Percentiles rank a stretch among this genome's conserved stretches.
Evolutionary conservation across 2,797 vertebrate species (phyloP).

Genomic region (Tenualosa thibaudeaui): DNA sequence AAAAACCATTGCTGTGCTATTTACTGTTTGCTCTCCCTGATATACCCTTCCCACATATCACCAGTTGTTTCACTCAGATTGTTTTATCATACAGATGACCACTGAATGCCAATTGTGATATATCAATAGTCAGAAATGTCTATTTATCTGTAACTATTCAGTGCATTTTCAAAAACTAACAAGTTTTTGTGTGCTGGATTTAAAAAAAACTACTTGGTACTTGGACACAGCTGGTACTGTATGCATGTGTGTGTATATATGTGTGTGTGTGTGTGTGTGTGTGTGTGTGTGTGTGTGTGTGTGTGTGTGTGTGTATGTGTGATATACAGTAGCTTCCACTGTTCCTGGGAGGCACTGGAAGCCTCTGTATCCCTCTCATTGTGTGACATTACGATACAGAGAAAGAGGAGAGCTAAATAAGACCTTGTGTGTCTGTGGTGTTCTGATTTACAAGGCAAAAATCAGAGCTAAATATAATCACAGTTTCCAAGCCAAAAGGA

Average conservation of each 20-base stretch:
- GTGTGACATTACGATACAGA: not conserved
- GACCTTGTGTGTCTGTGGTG: not conserved
- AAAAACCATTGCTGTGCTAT: not conserved
- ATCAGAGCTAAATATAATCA: constrained; percentile 72
- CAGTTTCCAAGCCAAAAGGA: constrained; percentile 76
- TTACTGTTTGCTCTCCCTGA: not conserved
- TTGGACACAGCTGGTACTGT: not conserved
- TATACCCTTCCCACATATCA: not conserved
- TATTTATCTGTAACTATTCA: not conserved
- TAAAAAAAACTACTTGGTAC: not conserved
- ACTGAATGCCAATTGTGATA: not conserved
- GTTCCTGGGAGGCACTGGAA: not conserved
- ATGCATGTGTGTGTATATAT: not conserved
- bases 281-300: constrained; percentile 1
- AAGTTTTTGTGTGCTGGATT: not conserved
- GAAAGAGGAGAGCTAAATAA: not conserved
- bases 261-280: not conserved
- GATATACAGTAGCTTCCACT: not conserved
- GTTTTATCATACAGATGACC: not conserved
- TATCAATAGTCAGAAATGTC: not conserved
- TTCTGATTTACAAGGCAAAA: constrained; percentile 31
- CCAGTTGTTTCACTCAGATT: not conserved
- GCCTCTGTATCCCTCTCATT: not conserved
- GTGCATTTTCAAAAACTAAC: not conserved
- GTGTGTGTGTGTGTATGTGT: constrained; percentile 13